Evolutionary conservation across 2,888 invertebrate species (phyloP).

Genomic region (Timema cristinae): DNA sequence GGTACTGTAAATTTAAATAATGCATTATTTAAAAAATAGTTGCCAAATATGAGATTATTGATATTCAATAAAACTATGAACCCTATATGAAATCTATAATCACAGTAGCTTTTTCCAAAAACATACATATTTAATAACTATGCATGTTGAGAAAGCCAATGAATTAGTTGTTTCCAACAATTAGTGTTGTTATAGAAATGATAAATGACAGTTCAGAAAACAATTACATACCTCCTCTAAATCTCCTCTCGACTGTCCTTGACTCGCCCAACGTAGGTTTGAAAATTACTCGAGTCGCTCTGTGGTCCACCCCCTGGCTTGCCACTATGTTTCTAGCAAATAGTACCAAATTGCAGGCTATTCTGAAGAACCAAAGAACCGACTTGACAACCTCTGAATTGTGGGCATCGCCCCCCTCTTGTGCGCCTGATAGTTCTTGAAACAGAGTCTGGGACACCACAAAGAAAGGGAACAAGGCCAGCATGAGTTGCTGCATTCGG

Average conservation of each 20-base stretch:
- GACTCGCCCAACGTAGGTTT: constrained; percentile 48
- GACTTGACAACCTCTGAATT: constrained; percentile 20
- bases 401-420: constrained; percentile 5
- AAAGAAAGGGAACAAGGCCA: constrained; percentile 71
- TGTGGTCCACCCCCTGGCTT: constrained; percentile 51
- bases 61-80: too few species aligned
- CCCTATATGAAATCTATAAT: too few species aligned
- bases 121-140: too few species aligned
- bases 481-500: constrained; percentile 69
- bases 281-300: constrained; percentile 52
- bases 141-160: too few species aligned
- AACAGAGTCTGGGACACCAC: constrained; percentile 47
- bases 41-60: too few species aligned
- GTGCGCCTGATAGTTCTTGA: constrained; percentile 42
- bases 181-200: too few species aligned
- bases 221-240: neutral
- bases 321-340: constrained; percentile 65
- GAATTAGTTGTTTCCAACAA: too few species aligned
- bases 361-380: constrained; percentile 47
- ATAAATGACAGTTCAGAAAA: too few species aligned
- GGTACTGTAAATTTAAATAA: too few species aligned
- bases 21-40: too few species aligned
- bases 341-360: constrained; percentile 65
- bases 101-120: too few species aligned
- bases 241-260: constrained; percentile 14